These are phyloP conservation scores for Zaprionus tsacasi DNA, from an alignment of 1,140 invertebrate species.

Conservation along the genomic window DNA sequence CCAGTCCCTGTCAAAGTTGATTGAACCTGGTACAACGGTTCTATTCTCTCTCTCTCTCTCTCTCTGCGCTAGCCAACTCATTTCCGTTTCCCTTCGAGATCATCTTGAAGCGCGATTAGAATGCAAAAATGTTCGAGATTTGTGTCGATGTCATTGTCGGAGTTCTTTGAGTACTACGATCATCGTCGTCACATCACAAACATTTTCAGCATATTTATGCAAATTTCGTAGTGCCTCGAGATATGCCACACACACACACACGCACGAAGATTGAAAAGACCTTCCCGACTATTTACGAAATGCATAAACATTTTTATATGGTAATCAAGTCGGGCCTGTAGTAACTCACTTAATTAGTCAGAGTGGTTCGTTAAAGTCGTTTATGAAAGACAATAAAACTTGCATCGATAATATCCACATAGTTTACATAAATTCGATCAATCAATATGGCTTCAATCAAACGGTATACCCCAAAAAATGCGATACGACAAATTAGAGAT, in stretches of 20 bases:
- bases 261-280: conserved; percentile 14
- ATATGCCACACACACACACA: conserved; percentile 35
- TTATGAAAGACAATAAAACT: conserved; percentile 60
- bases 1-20: conserved; percentile 42
- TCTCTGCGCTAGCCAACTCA: conserved; percentile 52
- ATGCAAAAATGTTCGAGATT: conserved; percentile 56
- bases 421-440: conserved; percentile 39
- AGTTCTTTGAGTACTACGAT: conserved; percentile 32
- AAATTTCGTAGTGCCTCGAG: conserved; percentile 40
- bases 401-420: conserved; percentile 18
- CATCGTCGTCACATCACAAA: conserved; percentile 11
- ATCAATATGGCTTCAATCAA: conserved; percentile 19
- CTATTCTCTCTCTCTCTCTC: too few species aligned
- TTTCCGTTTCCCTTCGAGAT: conserved; percentile 59
- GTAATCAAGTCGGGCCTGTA: conserved; percentile 13
- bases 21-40: conserved; percentile 60
- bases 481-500: conserved; percentile 21
- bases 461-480: not conserved
- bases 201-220: conserved; percentile 61
- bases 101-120: conserved; percentile 49
- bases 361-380: conserved; percentile 35
- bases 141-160: conserved; percentile 55
- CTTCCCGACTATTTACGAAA: conserved; percentile 61
- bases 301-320: conserved; percentile 59
- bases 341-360: conserved; percentile 58